phyloP scores from a whole-genome alignment of 2,113 vertebrate species.

The Ameiurus melas region DNA sequence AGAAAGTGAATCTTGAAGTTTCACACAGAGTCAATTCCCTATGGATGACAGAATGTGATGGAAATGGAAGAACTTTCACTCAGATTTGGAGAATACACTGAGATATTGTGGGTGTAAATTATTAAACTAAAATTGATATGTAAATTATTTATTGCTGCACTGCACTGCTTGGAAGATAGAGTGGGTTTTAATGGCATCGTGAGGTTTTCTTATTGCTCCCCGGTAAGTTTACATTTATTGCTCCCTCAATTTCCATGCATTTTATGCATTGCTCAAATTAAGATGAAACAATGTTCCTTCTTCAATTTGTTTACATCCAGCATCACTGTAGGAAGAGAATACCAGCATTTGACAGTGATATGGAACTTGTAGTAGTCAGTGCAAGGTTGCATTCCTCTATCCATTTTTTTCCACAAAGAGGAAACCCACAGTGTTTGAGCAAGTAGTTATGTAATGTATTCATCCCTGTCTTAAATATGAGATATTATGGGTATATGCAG shows the following conservation, averaged over 20 bases:
- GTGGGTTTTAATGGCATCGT: not conserved
- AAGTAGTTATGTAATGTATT: not conserved
- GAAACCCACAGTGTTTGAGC: not conserved
- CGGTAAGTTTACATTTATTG: not conserved
- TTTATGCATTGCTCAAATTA: not conserved
- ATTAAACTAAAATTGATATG: not conserved
- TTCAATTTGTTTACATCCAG: not conserved
- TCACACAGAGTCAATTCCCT: not conserved
- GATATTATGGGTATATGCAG: not conserved
- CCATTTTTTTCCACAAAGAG: not conserved
- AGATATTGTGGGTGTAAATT: not conserved
- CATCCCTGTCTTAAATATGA: not conserved
- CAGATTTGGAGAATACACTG: not conserved
- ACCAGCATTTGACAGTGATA: not conserved
- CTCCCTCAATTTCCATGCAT: not conserved
- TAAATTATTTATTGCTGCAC: not conserved
- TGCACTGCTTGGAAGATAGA: not conserved
- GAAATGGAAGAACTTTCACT: not conserved
- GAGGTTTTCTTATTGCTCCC: not conserved
- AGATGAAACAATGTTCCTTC: not conserved
- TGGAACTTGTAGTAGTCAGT: not conserved
- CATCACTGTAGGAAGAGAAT: not conserved
- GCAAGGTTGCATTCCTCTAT: not conserved
- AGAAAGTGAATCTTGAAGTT: not conserved
- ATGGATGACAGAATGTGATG: not conserved